Evolutionary conservation across 2,888 invertebrate genomes (phyloP).

Genomic region (Leptura quadrifasciata): DNA sequence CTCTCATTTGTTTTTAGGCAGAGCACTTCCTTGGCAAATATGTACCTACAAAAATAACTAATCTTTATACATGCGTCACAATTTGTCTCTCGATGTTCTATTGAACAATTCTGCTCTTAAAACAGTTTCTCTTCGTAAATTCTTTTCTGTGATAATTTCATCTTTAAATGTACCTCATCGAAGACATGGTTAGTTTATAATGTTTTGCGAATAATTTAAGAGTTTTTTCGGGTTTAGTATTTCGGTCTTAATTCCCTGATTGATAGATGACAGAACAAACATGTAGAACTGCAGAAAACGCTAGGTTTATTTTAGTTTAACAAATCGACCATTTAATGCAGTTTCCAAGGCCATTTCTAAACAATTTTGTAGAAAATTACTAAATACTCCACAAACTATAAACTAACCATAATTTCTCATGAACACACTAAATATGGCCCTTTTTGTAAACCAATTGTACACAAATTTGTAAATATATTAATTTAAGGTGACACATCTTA

Average conservation of each 20-base stretch:
- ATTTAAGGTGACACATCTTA: background rate
- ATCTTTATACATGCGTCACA: background rate
- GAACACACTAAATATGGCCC: background rate
- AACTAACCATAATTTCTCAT: background rate
- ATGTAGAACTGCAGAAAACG: too few species aligned
- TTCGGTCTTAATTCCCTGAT: too few species aligned
- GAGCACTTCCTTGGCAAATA: background rate
- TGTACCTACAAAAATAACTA: background rate
- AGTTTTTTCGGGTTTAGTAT: background rate
- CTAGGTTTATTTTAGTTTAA: too few species aligned
- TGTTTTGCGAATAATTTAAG: background rate
- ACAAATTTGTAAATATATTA: background rate
- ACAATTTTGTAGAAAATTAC: too few species aligned
- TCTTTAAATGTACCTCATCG: background rate
- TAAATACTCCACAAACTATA: background rate
- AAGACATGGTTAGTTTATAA: conserved; percentile 1
- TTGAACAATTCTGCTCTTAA: background rate
- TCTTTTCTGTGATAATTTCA: conserved; percentile 25
- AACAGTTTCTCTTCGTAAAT: background rate
- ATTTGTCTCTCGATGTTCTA: background rate
- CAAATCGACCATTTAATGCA: too few species aligned
- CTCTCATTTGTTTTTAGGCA: background rate
- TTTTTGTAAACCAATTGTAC: background rate
- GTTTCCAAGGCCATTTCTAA: too few species aligned
- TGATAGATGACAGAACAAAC: too few species aligned